Base-by-base conservation (phyloP, 2,113 vertebrate species). In the Zonotrichia leucophrys region DNA sequence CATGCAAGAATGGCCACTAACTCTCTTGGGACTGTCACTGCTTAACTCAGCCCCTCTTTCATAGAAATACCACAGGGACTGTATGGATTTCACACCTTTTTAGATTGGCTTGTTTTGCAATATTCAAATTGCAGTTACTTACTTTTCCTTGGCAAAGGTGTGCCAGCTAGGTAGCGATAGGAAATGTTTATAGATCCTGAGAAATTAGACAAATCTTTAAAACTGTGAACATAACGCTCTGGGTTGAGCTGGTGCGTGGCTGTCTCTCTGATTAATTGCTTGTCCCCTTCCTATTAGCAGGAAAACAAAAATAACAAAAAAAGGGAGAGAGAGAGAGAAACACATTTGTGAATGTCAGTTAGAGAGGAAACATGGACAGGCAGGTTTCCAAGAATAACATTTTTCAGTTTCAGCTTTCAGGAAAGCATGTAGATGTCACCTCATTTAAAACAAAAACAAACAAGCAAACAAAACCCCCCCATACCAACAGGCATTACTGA, bases 111-210 rank as follows among this genome's bases (percentile, higher is more conserved):
- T 16, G 52, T 91, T 94, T 83, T 33, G 55, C 81, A 81, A 94
- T 72, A 93, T 76, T 79, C 58, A 90, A 53, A 80, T 83, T 69
- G 21, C 46, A 72, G 49, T 86, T 97, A 98, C 98, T 96, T 98
- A 99, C 99, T 99, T 97, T 98, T 99, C 89, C 99, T 98, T 74
- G 98, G 98, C 92, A 99, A 96, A 96, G 99, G 98, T n/a, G 98
- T 98, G 47, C 99, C 99, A 88, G 99, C 99, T 82, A 99, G 98
- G 95, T 98, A 99, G 64, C 98, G 99, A 95, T 99, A 99, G 46
- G 99, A 99, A 89, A 99, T 99, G 77, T 99, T 99, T 91, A 99
- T 99, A 79, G 98, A 98, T 97, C 99, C 99, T 88, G 99, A 99
- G 97, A 99, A 99, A 97, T 99, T 99, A 69, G 99, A 99, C 80